These are phyloP conservation scores for Trachymyrmex septentrionalis DNA, from an alignment of 1,140 invertebrate species.

Conservation along the genomic window DNA sequence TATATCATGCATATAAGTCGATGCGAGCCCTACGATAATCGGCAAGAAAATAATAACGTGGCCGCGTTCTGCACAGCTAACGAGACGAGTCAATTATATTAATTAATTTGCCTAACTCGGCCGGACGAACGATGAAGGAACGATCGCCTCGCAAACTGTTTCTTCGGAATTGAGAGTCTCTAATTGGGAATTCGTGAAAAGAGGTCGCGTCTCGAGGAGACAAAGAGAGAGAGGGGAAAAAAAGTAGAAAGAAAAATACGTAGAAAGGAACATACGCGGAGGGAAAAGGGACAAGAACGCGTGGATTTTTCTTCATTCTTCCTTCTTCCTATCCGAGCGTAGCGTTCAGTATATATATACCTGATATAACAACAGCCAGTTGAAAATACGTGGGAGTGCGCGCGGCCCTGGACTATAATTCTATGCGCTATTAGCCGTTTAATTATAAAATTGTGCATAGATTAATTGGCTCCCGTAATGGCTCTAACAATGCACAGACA, in stretches of 20 bases:
- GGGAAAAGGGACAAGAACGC: not conserved
- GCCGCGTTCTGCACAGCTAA: conserved; percentile 71
- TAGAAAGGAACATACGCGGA: not conserved
- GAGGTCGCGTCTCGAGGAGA: conserved; percentile 44
- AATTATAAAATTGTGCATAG: conserved; percentile 87
- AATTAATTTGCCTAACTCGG: conserved; percentile 80
- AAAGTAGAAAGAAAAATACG: not conserved
- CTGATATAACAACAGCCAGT: conserved; percentile 46
- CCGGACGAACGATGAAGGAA: conserved; percentile 46
- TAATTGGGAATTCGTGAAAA: conserved; percentile 60
- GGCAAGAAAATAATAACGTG: conserved; percentile 61
- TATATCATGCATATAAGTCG: conserved; percentile 17
- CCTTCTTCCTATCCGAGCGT: not conserved
- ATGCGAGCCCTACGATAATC: conserved; percentile 32
- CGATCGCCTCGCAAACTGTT: conserved; percentile 48
- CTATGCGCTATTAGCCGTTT: conserved; percentile 86
- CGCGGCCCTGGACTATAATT: conserved; percentile 84
- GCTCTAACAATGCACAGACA: conserved; percentile 82
- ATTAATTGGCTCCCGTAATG: conserved; percentile 86
- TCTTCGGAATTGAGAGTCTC: conserved; percentile 39
- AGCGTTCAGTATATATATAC: conserved; percentile 19
- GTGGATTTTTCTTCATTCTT: conserved; percentile 63
- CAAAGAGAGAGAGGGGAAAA: conserved; percentile 29
- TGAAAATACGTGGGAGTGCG: conserved; percentile 83
- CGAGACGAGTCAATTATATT: conserved; percentile 82